phyloP scores from a whole-genome alignment of 2,888 invertebrate genomes.

The Pollenia labialis region DNA sequence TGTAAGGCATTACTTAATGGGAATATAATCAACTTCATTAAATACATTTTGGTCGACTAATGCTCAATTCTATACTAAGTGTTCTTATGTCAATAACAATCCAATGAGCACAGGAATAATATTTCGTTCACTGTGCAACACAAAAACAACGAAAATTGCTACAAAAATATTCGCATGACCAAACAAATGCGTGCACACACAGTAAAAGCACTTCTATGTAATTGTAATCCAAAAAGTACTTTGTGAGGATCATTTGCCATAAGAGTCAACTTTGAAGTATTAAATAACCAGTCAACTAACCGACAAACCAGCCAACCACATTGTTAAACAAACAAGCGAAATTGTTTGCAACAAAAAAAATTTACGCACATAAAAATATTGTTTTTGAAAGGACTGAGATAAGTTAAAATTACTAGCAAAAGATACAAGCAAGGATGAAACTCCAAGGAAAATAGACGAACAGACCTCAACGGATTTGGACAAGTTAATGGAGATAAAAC shows the following conservation, averaged over 20 bases:
- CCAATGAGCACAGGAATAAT: slow-evolving; percentile 31
- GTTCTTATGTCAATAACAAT: slow-evolving; percentile 52
- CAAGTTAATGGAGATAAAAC: too few relatives aligned
- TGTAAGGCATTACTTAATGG: neutral
- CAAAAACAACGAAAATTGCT: slow-evolving; percentile 23
- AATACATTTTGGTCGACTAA: slow-evolving; percentile 52
- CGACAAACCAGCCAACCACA: slow-evolving; percentile 29
- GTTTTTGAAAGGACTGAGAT: neutral
- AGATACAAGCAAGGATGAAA: neutral
- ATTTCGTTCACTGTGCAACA: neutral
- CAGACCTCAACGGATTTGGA: too few relatives aligned
- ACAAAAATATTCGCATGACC: slow-evolving; percentile 19
- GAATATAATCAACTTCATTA: slow-evolving; percentile 33
- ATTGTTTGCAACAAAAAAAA: neutral
- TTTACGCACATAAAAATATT: slow-evolving; percentile 16
- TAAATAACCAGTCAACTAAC: slow-evolving; percentile 30
- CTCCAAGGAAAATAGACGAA: too few relatives aligned
- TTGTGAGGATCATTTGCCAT: slow-evolving; percentile 55
- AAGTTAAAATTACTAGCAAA: neutral
- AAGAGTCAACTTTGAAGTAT: slow-evolving; percentile 35
- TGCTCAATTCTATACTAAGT: slow-evolving; percentile 35
- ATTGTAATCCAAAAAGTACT: slow-evolving; percentile 53
- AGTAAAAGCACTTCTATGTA: slow-evolving; percentile 43
- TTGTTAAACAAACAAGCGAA: slow-evolving; percentile 13
- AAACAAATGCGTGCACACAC: neutral